Evolutionary conservation across 2,797 vertebrate species (phyloP).

Genomic region (Perodicticus potto): DNA sequence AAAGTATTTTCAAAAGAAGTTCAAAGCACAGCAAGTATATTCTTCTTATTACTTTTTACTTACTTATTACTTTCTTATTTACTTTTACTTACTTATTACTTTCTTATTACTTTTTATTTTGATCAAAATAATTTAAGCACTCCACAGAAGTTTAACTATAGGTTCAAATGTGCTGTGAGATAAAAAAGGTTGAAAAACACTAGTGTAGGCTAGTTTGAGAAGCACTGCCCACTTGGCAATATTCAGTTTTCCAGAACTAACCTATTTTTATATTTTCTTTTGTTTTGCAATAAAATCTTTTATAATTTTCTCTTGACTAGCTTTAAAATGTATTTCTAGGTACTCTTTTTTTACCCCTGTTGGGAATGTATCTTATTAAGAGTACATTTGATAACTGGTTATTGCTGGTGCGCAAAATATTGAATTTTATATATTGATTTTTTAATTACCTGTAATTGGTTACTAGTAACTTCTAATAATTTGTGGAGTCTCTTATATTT

Average conservation of each 20-base stretch:
- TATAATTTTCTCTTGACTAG: not conserved
- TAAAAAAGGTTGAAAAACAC: no score
- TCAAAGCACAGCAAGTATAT: no score
- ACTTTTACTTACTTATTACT: no score
- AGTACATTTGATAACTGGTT: not conserved
- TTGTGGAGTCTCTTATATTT: not conserved
- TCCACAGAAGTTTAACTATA: no score
- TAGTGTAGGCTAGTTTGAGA: not conserved
- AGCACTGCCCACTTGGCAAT: not conserved
- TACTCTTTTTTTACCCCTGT: not conserved
- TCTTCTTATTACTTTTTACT: no score
- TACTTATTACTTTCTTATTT: no score
- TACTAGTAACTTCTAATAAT: not conserved
- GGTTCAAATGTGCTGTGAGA: no score
- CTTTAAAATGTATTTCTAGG: not conserved
- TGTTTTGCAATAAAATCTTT: conserved; percentile 28
- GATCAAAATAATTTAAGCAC: no score
- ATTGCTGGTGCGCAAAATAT: not conserved
- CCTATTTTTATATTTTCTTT: conserved; percentile 24
- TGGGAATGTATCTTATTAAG: not conserved
- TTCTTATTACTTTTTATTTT: no score
- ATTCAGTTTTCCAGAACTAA: not conserved
- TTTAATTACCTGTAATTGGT: not conserved
- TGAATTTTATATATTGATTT: not conserved
- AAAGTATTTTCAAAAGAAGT: no score